Evolutionary conservation across 2,888 invertebrate genomes (phyloP).

Genomic region (Drepanosiphum platanoidis): DNA sequence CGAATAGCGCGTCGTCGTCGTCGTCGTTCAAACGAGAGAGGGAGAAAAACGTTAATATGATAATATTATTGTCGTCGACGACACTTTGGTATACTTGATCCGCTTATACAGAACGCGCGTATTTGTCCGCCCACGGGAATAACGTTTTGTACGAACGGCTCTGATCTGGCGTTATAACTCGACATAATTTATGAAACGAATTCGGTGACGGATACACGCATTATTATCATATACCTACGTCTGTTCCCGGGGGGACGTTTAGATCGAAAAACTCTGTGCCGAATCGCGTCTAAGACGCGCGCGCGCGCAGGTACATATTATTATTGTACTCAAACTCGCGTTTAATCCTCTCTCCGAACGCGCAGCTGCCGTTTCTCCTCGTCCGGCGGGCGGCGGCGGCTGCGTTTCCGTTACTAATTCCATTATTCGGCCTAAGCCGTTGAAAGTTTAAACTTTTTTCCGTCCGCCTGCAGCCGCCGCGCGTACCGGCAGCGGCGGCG

Average conservation of each 20-base stretch:
- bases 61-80: not conserved
- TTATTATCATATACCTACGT: too few relatives aligned
- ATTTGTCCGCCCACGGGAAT: conserved; percentile 10
- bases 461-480: not conserved
- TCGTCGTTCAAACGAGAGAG: not conserved
- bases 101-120: conserved; percentile 19
- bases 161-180: not conserved
- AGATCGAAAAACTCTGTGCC: not conserved
- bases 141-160: not conserved
- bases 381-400: too few relatives aligned
- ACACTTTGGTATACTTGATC: not conserved
- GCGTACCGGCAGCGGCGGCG: too few relatives aligned
- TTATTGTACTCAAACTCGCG: not conserved
- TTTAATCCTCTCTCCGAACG: conserved; percentile 31
- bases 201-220: not conserved
- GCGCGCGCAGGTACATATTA: not conserved
- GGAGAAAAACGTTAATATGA: not conserved
- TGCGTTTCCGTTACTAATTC: conserved; percentile 54
- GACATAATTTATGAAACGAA: conserved; percentile 20
- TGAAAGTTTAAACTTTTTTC: conserved; percentile 59
- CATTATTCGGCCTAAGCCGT: conserved; percentile 52
- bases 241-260: not conserved
- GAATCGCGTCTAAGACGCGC: not conserved
- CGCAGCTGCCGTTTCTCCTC: not conserved
- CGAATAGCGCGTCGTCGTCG: not conserved